A percentile compares a stretch with the other conserved stretches of the same genome.
Evolutionary conservation across 1,140 invertebrate species (phyloP).

Genomic region (Halesus radiatus): DNA sequence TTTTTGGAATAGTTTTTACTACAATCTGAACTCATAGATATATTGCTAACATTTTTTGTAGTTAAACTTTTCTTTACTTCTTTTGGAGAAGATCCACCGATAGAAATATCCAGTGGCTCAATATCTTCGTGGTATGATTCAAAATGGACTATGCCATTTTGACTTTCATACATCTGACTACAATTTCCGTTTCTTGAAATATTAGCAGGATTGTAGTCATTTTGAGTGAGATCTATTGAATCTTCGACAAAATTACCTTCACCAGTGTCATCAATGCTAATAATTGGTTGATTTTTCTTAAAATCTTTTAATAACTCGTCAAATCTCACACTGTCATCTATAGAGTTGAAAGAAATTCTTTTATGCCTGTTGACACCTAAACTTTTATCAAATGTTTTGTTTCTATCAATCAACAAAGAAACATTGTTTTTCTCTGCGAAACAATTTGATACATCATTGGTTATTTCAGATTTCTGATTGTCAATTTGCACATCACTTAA

Average conservation of each 20-base stretch:
- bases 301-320: conserved; percentile 24
- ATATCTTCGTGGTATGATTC: conserved; percentile 53
- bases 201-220: conserved; percentile 20
- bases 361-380: not conserved
- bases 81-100: not conserved
- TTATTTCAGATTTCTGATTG: too few relatives aligned
- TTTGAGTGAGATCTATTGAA: conserved; percentile 30
- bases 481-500: too few relatives aligned
- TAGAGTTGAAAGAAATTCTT: conserved; percentile 22
- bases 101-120: conserved; percentile 10
- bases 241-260: conserved; percentile 10
- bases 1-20: conserved; percentile 25
- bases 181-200: conserved; percentile 30
- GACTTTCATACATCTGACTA: conserved; percentile 38
- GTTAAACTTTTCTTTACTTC: not conserved
- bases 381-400: not conserved
- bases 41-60: not conserved
- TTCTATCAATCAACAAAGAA: not conserved
- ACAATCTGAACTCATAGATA: not conserved
- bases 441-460: too few relatives aligned
- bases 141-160: conserved; percentile 56
- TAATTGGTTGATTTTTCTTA: not conserved
- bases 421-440: too few relatives aligned
- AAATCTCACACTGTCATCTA: conserved; percentile 13
- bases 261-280: not conserved